Evolutionary conservation across 2,888 invertebrate genomes (phyloP).

Genomic region (Leucania comma): DNA sequence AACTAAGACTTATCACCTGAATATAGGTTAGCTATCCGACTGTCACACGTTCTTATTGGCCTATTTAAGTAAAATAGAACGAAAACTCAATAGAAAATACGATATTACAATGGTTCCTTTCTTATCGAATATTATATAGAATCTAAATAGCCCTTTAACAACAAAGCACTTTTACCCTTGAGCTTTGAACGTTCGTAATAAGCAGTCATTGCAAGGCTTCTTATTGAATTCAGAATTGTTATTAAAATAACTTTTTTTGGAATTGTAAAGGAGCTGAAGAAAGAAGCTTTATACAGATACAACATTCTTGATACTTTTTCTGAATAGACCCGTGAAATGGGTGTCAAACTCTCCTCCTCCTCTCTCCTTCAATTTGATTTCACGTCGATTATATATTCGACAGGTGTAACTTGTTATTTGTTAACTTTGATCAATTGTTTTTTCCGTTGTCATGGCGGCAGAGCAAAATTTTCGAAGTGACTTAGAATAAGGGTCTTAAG

Average conservation of each 20-base stretch:
- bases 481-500: too few species aligned
- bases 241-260: conserved; percentile 19
- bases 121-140: background rate
- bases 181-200: conserved; percentile 19
- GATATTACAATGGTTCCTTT: background rate
- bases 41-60: background rate
- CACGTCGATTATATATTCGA: background rate
- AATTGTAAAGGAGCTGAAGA: background rate
- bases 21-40: too few species aligned
- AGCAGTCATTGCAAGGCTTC: conserved; percentile 17
- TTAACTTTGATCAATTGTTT: too few species aligned
- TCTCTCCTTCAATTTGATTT: background rate
- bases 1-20: too few species aligned
- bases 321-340: background rate
- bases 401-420: too few species aligned
- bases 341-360: too few species aligned
- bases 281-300: conserved; percentile 2
- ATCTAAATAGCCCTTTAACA: background rate
- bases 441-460: too few species aligned
- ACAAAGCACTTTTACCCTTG: conserved; percentile 11
- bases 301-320: background rate
- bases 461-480: too few species aligned
- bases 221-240: conserved; percentile 17
- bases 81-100: background rate
- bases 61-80: background rate